phyloP scores from a whole-genome alignment of 2,797 vertebrate species.

The Argentina silus region DNA sequence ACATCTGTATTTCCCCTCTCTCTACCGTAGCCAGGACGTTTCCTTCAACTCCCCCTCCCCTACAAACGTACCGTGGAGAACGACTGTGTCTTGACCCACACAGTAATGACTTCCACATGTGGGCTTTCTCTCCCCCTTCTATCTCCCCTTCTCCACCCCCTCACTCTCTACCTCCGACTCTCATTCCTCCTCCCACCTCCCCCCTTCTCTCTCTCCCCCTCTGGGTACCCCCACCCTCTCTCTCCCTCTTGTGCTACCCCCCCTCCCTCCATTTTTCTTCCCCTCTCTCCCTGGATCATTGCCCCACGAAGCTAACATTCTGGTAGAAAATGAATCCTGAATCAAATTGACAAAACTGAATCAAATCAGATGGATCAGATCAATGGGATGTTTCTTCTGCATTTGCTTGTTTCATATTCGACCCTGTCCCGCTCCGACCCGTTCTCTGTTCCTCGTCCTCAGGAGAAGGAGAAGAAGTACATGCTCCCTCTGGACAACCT shows the following conservation, averaged over 20 bases:
- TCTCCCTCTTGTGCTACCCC: background rate
- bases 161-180: conserved; percentile 46
- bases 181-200: conserved; percentile 51
- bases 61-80: conserved; percentile 64
- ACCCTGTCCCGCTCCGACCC: conserved; percentile 17
- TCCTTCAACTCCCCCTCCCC: conserved; percentile 47
- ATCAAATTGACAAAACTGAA: background rate
- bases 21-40: conserved; percentile 33
- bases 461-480: conserved; percentile 95
- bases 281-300: conserved; percentile 6
- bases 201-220: conserved; percentile 46
- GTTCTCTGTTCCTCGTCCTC: conserved; percentile 29
- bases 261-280: background rate
- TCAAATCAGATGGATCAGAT: conserved; percentile 6
- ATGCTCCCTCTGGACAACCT: conserved; percentile 94
- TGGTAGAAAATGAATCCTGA: background rate
- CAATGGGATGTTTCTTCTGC: background rate
- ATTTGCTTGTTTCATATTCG: background rate
- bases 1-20: conserved; percentile 33
- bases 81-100: conserved; percentile 89
- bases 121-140: conserved; percentile 74
- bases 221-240: background rate
- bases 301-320: background rate
- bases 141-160: background rate
- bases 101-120: conserved; percentile 99